Evolutionary conservation across 1,140 invertebrate species (phyloP).

Genomic region (Capitella teleta): DNA sequence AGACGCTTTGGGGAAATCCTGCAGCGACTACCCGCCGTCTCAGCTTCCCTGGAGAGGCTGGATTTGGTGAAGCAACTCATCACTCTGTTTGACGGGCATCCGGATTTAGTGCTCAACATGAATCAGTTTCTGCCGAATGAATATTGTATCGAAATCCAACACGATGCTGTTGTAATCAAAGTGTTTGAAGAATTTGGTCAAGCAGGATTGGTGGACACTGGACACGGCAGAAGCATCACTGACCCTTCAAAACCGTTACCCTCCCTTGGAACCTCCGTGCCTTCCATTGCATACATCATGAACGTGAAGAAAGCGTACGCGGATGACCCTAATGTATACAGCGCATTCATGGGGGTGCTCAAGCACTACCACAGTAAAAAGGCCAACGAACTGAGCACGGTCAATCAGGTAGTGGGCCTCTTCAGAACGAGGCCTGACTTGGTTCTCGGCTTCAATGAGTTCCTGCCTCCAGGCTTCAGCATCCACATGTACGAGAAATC

Average conservation of each 20-base stretch:
- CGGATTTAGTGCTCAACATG: background rate
- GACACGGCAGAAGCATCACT: background rate
- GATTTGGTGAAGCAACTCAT: conserved; percentile 1
- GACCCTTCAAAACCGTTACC: background rate
- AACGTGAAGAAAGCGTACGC: background rate
- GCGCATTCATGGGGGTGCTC: background rate
- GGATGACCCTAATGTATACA: background rate
- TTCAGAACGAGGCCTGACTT: background rate
- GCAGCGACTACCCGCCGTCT: background rate
- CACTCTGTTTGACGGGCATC: conserved; percentile 2
- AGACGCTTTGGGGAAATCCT: background rate
- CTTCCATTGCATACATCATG: background rate
- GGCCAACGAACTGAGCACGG: background rate
- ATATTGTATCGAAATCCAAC: background rate
- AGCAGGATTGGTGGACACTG: background rate
- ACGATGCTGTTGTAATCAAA: conserved; percentile 4
- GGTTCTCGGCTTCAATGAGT: conserved; percentile 5
- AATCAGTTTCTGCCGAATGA: conserved; percentile 3
- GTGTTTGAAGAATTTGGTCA: background rate
- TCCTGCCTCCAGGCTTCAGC: conserved; percentile 1
- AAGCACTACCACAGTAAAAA: background rate
- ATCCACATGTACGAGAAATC: background rate
- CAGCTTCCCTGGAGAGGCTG: background rate
- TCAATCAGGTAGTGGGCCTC: conserved; percentile 1
- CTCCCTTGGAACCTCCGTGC: background rate